Percentiles rank a stretch among this genome's conserved stretches.
Evolutionary conservation across 2,888 invertebrate species (phyloP).

Genomic region (Limnephilus rhombicus): DNA sequence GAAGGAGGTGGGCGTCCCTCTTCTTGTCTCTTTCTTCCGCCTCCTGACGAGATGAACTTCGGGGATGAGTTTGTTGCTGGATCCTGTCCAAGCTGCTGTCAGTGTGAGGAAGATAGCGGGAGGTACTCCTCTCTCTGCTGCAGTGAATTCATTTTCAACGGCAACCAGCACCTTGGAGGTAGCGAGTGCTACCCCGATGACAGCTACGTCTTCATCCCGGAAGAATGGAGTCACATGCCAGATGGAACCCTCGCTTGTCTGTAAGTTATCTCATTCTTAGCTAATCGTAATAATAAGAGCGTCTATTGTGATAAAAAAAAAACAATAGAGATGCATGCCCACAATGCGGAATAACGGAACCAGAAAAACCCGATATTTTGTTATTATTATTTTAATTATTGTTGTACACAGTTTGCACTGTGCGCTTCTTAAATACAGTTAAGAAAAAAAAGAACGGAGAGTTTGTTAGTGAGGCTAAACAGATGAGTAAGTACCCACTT

Average conservation of each 20-base stretch:
- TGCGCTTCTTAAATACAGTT: not conserved
- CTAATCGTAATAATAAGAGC: not conserved
- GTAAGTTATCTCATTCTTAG: conserved; percentile 35
- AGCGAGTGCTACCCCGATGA: conserved; percentile 67
- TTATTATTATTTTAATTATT: conserved; percentile 2
- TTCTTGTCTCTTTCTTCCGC: conserved; percentile 72
- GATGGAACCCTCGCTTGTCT: conserved; percentile 41
- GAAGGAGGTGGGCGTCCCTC: conserved; percentile 70
- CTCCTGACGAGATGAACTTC: conserved; percentile 72
- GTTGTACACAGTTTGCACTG: not conserved
- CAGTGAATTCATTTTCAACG: conserved; percentile 77
- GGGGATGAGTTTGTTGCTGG: conserved; percentile 71
- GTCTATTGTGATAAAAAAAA: conserved; percentile 6
- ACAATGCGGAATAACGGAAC: conserved; percentile 9
- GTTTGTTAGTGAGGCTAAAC: not conserved
- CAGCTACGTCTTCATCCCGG: conserved; percentile 52
- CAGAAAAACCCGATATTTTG: not conserved
- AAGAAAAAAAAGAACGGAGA: not conserved
- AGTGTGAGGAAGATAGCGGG: conserved; percentile 74
- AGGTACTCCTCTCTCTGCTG: conserved; percentile 76
- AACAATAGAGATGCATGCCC: not conserved
- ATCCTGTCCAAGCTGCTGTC: conserved; percentile 55
- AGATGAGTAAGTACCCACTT: not conserved
- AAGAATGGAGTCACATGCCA: conserved; percentile 53
- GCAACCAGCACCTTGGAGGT: conserved; percentile 75